Evolutionary conservation across 2,797 vertebrate species (phyloP).

Genomic region (Hemitrygon akajei): DNA sequence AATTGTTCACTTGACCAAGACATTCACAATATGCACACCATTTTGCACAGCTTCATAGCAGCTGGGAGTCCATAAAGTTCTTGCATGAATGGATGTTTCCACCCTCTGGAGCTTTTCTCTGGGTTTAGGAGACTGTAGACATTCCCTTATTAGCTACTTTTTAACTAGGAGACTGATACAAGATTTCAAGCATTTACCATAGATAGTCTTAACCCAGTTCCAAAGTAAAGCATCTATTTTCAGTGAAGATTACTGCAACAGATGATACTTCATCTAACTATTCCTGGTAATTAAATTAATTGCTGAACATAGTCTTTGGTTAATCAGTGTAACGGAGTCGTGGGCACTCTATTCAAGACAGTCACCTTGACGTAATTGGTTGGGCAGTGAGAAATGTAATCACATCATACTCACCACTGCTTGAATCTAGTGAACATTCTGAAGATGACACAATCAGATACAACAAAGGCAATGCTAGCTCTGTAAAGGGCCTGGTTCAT

Average conservation of each 20-base stretch:
- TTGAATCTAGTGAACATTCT: background rate
- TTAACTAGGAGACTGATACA: background rate
- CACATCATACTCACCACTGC: background rate
- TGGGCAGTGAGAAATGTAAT: background rate
- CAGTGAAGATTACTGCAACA: background rate
- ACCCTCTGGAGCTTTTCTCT: background rate
- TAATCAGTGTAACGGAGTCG: slow-evolving; percentile 7
- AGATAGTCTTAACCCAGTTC: background rate
- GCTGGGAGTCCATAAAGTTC: background rate
- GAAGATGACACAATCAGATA: background rate
- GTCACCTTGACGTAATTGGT: background rate
- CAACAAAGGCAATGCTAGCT: background rate
- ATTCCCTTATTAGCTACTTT: background rate
- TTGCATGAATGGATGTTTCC: background rate
- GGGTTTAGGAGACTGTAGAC: background rate
- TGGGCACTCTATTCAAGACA: background rate
- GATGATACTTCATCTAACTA: background rate
- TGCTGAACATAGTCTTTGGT: background rate
- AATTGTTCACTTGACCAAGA: background rate
- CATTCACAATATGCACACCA: background rate
- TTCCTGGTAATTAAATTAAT: background rate
- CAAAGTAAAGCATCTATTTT: background rate
- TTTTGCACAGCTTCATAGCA: background rate
- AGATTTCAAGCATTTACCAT: background rate
- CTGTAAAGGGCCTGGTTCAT: background rate